Base-by-base conservation (phyloP, 2,113 vertebrate genomes). In the Carassius gibelio region DNA sequence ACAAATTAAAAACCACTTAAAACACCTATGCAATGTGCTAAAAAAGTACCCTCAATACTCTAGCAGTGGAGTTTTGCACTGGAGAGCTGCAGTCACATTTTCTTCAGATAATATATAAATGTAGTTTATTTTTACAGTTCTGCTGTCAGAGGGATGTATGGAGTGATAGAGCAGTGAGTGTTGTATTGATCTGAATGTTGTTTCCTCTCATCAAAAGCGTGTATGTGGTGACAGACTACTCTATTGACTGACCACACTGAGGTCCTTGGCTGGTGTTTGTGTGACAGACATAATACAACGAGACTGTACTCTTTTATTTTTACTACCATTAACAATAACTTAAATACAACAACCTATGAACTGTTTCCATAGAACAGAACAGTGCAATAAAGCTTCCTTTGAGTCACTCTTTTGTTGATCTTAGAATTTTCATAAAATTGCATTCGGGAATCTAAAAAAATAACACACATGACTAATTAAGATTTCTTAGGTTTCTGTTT, bases 121-220 rank as follows among this genome's bases (percentile, higher is more conserved):
- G 59, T 59, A 17, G 50, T 86, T 77, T 59, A 21, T 23, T 75
- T 75, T 17, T 30, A 84, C 36, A 76, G 82, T 38, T 84, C 42
- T 66, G 45, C 72, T 52, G 59, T 68, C 5, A 77, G n/a, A 50
- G 13, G 13, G 0, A 2, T 1, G 52, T 7, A 75, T 61, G 45
- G 36, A 75, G 69, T 23, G 38, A 42, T 36, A 17, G 59, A 75
- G 15, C 14, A 42, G 45, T 5, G 57, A n/a, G 72, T 48, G 72
- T 34, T 74, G 15, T 86, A 91, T 91, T 88, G 90, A 91, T 90
- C 85, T 74, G 81, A 81, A 75, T 80, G 86, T 36, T 72, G 62
- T 81, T 85, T 85, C 72, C 83, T 85, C 36, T 74, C 64, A 69
- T 86, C 81, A 79, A 30, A 62, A 82, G 23, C 85, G 85, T 87